Base-by-base conservation (phyloP, 2,113 vertebrate genomes). In the Cygnus atratus region DNA sequence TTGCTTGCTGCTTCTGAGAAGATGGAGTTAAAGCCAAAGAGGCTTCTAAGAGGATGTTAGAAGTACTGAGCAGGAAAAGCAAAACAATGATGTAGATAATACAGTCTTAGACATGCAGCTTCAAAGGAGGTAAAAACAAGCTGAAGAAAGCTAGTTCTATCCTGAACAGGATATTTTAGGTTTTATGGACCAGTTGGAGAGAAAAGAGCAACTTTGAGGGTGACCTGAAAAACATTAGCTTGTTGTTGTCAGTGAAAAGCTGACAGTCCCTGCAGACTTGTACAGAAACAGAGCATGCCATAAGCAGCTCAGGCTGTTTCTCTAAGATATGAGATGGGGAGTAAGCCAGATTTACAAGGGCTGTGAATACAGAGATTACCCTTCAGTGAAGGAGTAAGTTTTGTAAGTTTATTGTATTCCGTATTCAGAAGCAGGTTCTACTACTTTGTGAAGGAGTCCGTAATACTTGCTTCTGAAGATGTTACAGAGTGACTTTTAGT, bases 181-280 rank as follows among this genome's bases (percentile, higher is more conserved):
- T 89, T 93, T 91, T 70, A 26, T 73, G 59, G 66, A 76, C 31
- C 50, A 91, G 44, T 0, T 89, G 54, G 43, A 33, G 58, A 16
- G 66, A 80, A 87, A 72, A 90, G 57, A 94, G 20, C 39, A 72
- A 59, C 58, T 89, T 75, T 73, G 70, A 91, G 54, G 48, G 44
- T 92, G 91, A 92, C 61, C 77, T 84, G 26, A 95, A 84, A 92
- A 91, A 72, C 44, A 25, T 2, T n/a, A 54, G 20, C 29, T 75
- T 46, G 14, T 0, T 44, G 84, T 80, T 92, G 79, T 91, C 39
- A 57, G 3, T 74, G 81, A 78, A 82, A 84, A 95, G 46, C 87
- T 93, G 81, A 73, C 58, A 82, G 62, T 93, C 94, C 71, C 87
- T 91, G 87, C 62, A 84, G 89, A 71, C 66, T 73, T 76, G 24